A percentile compares a stretch with the other conserved stretches of the same genome.
Evolutionary conservation across 1,140 invertebrate species (phyloP).

Genomic region (Formica exsecta): DNA sequence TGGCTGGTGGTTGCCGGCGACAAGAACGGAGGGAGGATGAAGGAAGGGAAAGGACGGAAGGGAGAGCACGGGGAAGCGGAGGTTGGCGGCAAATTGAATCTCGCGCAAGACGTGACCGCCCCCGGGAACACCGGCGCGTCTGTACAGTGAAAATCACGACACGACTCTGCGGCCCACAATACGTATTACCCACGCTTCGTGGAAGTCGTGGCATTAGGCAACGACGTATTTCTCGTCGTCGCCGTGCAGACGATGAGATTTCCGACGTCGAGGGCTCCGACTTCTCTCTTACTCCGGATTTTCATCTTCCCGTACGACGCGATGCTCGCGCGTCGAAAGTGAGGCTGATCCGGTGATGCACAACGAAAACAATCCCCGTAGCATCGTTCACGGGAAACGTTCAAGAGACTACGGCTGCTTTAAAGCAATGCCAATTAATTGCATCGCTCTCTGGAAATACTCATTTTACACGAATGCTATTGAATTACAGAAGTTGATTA

Average conservation of each 20-base stretch:
- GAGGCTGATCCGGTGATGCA: constrained; percentile 23
- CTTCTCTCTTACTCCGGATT: constrained; percentile 54
- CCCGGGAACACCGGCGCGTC: constrained; percentile 81
- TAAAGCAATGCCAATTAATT: constrained; percentile 52
- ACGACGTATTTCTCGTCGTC: constrained; percentile 74
- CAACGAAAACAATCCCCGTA: constrained; percentile 29
- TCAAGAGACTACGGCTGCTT: constrained; percentile 24
- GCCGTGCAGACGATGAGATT: constrained; percentile 69
- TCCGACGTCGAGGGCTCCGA: constrained; percentile 56
- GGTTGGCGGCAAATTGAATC: constrained; percentile 81
- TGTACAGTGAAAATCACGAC: constrained; percentile 85
- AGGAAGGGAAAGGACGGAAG: constrained; percentile 63
- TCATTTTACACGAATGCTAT: neutral
- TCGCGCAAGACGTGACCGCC: constrained; percentile 85
- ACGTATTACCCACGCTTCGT: constrained; percentile 79
- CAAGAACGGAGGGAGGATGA: constrained; percentile 50
- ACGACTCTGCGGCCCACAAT: constrained; percentile 81
- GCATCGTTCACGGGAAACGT: neutral
- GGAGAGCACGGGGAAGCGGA: constrained; percentile 24
- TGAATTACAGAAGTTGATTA: constrained; percentile 6
- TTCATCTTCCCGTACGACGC: constrained; percentile 63
- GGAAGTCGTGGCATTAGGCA: constrained; percentile 76
- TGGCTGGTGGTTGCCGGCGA: constrained; percentile 46
- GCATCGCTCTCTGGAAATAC: neutral
- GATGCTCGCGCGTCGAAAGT: constrained; percentile 36